These are phyloP conservation scores for Eulimnadia texana DNA, from an alignment of 1,140 invertebrate genomes.

Conservation along the genomic window DNA sequence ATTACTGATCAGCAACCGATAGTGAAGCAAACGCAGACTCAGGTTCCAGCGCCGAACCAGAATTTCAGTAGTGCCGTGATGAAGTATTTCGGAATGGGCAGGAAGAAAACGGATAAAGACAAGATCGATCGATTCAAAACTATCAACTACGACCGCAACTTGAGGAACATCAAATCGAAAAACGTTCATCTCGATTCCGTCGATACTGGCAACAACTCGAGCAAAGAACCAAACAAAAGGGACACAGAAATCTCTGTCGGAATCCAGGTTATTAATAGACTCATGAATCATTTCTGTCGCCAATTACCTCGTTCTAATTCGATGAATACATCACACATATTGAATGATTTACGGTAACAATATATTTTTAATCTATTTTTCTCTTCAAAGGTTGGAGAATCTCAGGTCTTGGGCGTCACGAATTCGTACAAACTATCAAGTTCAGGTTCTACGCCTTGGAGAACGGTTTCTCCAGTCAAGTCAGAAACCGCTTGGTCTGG, in stretches of 20 bases:
- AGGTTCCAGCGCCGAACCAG: neutral
- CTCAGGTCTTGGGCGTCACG: neutral
- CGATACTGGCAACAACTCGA: conserved; percentile 43
- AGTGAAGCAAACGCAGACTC: neutral
- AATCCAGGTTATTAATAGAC: neutral
- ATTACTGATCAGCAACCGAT: conserved; percentile 13
- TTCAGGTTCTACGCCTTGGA: neutral
- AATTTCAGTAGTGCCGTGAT: neutral
- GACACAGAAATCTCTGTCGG: neutral
- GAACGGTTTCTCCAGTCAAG: no score
- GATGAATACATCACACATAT: no score
- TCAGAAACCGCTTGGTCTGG: no score
- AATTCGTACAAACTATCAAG: neutral
- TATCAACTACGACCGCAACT: conserved; percentile 71
- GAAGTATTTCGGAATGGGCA: conserved; percentile 57
- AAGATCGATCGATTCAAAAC: conserved; percentile 66
- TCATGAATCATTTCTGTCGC: no score
- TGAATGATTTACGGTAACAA: no score
- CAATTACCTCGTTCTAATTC: no score
- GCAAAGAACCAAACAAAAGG: conserved; percentile 20
- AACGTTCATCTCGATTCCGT: conserved; percentile 28
- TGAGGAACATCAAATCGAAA: conserved; percentile 66
- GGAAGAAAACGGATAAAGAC: conserved; percentile 54
- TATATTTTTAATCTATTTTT: neutral
- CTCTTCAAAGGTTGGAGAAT: neutral